Evolutionary conservation across 2,113 vertebrate species (phyloP), one percentile per base, ranked within the genome.

Genomic region (Pituophis catenifer): DNA sequence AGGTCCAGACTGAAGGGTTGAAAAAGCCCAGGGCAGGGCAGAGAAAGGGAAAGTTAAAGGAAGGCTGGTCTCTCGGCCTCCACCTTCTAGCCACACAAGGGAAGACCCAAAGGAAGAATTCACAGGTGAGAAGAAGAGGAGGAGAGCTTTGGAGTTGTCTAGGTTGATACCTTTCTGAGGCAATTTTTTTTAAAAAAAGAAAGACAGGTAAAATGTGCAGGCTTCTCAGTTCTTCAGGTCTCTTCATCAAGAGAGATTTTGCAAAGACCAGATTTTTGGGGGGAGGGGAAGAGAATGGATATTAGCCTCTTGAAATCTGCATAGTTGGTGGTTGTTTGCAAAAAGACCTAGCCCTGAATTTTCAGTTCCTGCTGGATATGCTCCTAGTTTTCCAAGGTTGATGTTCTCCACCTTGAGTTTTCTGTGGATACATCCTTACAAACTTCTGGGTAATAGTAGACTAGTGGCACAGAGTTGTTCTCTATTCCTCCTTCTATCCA

Each of bases 1-100:
- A 98, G 98, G 98, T 98, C 98, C 98, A 98, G 98, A 98, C 97
- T 98, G 98, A 97, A 97, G 95, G 96, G 96, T 54, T 92, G 95
- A 96, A 96, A 96, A 97, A 92, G 24, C 19, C 1, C 75, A 81
- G 75, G 1, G 1, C 1, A 2, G 33, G 24, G 48, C 3, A 57
- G n/a, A 58, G 23, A 38, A 44, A 33, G 57, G 17, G 62, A 8
- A 0, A 93, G 93, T 95, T 96, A 97, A 81, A 44, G 29, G 29
- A 33, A 33, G 65, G 65, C 33, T 75, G 13, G 19, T 38, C 33
- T 21, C 75, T 44, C 21, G 13, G 1, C 65, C 44, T 6, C 13
- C 17, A 0, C 23, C 1, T 88, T 54, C 94, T 94, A 91, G 81
- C 10, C 23, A 9, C 59, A 54, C 91, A 44, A 26, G 52, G 19